A percentile compares a stretch with the other conserved stretches of the same genome.
Evolutionary conservation across 2,888 invertebrate genomes (phyloP).

Genomic region (Drosophila monieri): DNA sequence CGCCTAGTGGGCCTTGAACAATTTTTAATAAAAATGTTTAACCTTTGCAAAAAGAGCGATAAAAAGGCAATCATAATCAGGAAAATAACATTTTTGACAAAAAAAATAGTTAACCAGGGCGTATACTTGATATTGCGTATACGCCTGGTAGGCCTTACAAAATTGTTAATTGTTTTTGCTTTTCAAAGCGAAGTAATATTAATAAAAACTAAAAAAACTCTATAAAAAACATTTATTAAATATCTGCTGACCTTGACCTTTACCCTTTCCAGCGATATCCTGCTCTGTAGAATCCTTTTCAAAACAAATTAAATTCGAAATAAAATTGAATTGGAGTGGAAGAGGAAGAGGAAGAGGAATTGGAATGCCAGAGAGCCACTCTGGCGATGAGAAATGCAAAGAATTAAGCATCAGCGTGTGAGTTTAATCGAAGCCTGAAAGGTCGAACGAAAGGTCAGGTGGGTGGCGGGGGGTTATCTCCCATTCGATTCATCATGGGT

Average conservation of each 20-base stretch:
- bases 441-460: conserved; percentile 4
- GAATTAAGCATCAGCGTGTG: background rate
- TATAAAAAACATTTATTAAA: no score
- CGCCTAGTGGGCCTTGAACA: background rate
- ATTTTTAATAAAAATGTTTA: no score
- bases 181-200: no score
- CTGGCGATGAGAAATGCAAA: background rate
- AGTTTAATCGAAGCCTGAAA: conserved; percentile 15
- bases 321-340: background rate
- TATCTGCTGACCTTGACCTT: background rate
- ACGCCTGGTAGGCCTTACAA: background rate
- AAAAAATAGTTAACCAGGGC: no score
- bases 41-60: no score
- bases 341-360: background rate
- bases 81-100: no score
- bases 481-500: conserved; percentile 5
- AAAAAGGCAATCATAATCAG: no score
- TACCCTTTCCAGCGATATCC: background rate
- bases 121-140: background rate
- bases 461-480: background rate
- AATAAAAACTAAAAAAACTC: no score
- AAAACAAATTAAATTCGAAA: conserved; percentile 2
- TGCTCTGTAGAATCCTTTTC: background rate
- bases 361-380: background rate
- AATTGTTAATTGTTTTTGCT: no score